Evolutionary conservation across 2,888 invertebrate genomes (phyloP).

Genomic region (Leptinotarsa haldemani): DNA sequence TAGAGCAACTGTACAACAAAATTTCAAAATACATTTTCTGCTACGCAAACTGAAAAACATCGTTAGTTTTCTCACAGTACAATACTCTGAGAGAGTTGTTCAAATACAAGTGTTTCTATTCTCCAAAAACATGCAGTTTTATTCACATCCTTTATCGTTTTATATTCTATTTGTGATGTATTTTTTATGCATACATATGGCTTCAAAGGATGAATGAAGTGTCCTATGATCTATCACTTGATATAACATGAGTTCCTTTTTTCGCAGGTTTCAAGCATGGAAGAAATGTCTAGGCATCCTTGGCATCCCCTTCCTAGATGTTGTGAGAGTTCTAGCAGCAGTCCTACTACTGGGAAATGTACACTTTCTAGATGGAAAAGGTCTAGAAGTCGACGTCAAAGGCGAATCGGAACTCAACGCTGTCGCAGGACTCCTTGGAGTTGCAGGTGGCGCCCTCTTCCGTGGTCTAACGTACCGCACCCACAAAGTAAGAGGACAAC

Average conservation of each 20-base stretch:
- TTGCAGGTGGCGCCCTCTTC: slow-evolving; percentile 79
- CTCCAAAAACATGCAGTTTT: no score
- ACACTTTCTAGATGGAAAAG: slow-evolving; percentile 84
- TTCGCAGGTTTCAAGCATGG: slow-evolving; percentile 86
- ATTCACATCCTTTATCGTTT: no score
- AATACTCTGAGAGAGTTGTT: no score
- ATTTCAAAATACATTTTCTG: no score
- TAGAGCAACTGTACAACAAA: no score
- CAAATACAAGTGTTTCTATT: no score
- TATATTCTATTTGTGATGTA: no score
- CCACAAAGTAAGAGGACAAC: slow-evolving; percentile 80
- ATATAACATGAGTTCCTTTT: slow-evolving; percentile 10
- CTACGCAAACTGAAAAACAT: no score
- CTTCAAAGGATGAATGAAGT: neutral
- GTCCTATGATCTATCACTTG: neutral
- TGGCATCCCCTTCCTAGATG: slow-evolving; percentile 94
- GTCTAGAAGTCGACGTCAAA: slow-evolving; percentile 80
- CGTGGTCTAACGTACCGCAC: slow-evolving; percentile 87
- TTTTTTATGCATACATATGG: no score
- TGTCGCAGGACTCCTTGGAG: slow-evolving; percentile 85
- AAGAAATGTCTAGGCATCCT: slow-evolving; percentile 90
- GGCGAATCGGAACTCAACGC: slow-evolving; percentile 87
- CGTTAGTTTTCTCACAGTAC: no score
- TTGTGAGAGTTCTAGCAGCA: slow-evolving; percentile 90
- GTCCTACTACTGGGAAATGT: slow-evolving; percentile 93